Base-by-base conservation (phyloP, 2,113 vertebrate genomes). In the Ranitomeya variabilis region DNA sequence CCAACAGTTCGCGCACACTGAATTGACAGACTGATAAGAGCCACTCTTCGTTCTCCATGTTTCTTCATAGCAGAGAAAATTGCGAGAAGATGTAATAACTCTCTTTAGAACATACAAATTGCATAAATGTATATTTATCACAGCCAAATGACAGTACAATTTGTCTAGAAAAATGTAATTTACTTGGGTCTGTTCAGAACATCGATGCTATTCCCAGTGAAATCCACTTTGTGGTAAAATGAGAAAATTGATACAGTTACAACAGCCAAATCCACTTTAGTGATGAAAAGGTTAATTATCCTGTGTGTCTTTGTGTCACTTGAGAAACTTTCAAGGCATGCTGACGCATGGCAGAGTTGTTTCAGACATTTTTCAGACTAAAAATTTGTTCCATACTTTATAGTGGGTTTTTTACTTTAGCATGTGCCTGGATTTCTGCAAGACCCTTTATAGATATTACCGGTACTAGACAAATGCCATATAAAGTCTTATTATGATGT, bases 131-230 rank as follows among this genome's bases (percentile, higher is more conserved):
- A 15, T 52, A 76, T 76, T 76, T 76, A 52, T 52, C 16, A 76
- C 73, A 52, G 73, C 16, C 73, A 76, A 76, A 74, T 74, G 37
- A 76, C 45, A 76, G 73, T 76, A 76, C 73, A 76, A 76, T 76
- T 76, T 76, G 45, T 76, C 18, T 52, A 52, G 73, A 12, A 76
- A 76, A 51, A 74, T 52, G 11, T 52, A 76, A 51, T 76, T 76
- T 51, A 10, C 73, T 76, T 76, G 73, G 45, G 45, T 76, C 37
- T 21, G 73, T 21, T 21, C 8, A 52, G 16, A 26, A 76, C 16
- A 52, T 14, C 1, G 8, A 74, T 51, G 6, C 37, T 74, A 45
- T 45, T 74, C n/a, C 31, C 37, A 76, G 16, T 21, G 37, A 21
- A 52, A 76, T 76, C 45, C 45, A 52, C 45, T 76, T 76, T 52